phyloP scores from a whole-genome alignment of 1,140 invertebrate species.

The Ips typographus region DNA sequence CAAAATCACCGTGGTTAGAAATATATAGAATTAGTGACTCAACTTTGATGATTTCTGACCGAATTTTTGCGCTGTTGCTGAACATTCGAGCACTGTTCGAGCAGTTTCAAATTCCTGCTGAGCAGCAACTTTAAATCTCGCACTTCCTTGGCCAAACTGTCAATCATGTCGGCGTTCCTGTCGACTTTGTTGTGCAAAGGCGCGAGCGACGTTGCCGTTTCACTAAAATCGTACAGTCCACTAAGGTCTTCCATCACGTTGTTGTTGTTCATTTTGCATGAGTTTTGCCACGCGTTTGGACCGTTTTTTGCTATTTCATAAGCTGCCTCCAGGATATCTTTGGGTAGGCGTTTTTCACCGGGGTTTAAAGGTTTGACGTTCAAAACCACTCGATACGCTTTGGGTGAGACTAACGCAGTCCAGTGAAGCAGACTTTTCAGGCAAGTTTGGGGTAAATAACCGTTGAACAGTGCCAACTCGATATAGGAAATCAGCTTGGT shows the following conservation, averaged over 20 bases:
- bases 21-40: neutral
- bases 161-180: slow-evolving; percentile 62
- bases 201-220: slow-evolving; percentile 50
- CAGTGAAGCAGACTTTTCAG: slow-evolving; percentile 67
- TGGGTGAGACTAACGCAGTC: slow-evolving; percentile 72
- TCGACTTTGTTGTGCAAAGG: slow-evolving; percentile 63
- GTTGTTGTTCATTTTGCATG: slow-evolving; percentile 63
- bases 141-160: slow-evolving; percentile 62
- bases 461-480: slow-evolving; percentile 69
- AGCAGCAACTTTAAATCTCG: slow-evolving; percentile 59
- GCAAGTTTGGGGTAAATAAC: slow-evolving; percentile 70
- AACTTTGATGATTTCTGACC: slow-evolving; percentile 27
- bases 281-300: slow-evolving; percentile 54
- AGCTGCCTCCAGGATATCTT: slow-evolving; percentile 72
- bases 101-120: slow-evolving; percentile 40
- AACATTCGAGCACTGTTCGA: slow-evolving; percentile 22
- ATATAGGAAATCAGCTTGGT: slow-evolving; percentile 76
- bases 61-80: slow-evolving; percentile 25
- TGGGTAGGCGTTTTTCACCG: slow-evolving; percentile 73
- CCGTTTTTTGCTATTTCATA: slow-evolving; percentile 73
- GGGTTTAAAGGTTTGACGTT: slow-evolving; percentile 80
- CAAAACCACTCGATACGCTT: slow-evolving; percentile 73
- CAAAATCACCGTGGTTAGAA: no score
- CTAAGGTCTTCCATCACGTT: slow-evolving; percentile 51
- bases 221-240: slow-evolving; percentile 55